Evolutionary conservation across 2,113 vertebrate species (phyloP).

Genomic region (Ciconia stormi): DNA sequence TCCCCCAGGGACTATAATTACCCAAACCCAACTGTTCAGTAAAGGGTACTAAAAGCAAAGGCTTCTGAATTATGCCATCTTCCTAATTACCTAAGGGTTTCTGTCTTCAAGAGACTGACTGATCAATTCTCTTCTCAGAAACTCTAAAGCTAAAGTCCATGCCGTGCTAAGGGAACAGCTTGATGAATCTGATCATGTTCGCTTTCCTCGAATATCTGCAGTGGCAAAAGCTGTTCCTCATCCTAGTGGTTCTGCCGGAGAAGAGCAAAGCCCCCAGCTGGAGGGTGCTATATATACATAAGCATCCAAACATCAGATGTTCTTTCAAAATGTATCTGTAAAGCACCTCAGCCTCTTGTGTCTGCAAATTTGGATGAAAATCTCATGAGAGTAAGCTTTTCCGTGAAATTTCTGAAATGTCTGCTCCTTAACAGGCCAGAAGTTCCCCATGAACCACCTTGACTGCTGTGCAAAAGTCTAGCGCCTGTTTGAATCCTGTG

Average conservation of each 20-base stretch:
- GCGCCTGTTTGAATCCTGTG: not conserved
- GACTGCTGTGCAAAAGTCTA: not conserved
- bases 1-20: slow-evolving; percentile 4
- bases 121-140: slow-evolving; percentile 21
- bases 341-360: not conserved
- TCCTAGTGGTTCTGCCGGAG: not conserved
- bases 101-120: slow-evolving; percentile 29
- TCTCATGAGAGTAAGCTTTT: not conserved
- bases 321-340: not conserved
- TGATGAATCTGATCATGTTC: not conserved
- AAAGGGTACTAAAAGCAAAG: not conserved
- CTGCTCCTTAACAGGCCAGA: not conserved
- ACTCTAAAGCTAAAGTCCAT: slow-evolving; percentile 30
- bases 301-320: not conserved
- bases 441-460: not conserved
- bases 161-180: not conserved
- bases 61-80: slow-evolving; percentile 20
- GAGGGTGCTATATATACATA: not conserved
- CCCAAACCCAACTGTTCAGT: slow-evolving; percentile 15
- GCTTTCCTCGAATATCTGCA: not conserved
- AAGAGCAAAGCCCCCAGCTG: not conserved
- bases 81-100: slow-evolving; percentile 33
- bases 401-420: not conserved
- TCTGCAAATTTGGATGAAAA: not conserved
- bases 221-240: not conserved